Percentiles rank a stretch among this genome's conserved stretches.
Evolutionary conservation across 2,797 vertebrate species (phyloP).

Genomic region (Tympanoctomys barrerae): DNA sequence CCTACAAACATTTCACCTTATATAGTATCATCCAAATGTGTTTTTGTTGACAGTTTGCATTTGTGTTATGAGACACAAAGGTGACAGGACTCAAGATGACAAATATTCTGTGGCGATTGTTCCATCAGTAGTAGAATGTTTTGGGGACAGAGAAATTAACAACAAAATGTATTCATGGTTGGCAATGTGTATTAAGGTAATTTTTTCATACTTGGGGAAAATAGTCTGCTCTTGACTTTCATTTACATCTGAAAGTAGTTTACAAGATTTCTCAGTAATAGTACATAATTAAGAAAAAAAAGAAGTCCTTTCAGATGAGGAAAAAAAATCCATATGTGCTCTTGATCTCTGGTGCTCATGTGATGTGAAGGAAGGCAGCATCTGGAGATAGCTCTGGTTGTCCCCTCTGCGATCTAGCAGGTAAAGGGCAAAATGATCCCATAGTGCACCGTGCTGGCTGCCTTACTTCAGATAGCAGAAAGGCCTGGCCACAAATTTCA

Average conservation of each 20-base stretch:
- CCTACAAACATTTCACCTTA: neutral
- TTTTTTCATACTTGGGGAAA: neutral
- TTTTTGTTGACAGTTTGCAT: neutral
- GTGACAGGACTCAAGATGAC: neutral
- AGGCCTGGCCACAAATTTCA: neutral
- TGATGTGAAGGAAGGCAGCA: neutral
- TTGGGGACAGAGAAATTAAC: neutral
- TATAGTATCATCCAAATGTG: neutral
- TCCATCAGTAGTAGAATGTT: neutral
- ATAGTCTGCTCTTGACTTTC: neutral
- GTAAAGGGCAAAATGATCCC: neutral
- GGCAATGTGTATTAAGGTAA: neutral
- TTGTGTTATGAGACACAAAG: neutral
- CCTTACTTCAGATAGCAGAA: neutral
- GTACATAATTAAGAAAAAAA: slow-evolving; percentile 32
- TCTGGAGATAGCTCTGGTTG: neutral
- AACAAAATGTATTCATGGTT: neutral
- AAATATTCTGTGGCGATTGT: neutral
- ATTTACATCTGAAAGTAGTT: neutral
- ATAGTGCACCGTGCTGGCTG: neutral
- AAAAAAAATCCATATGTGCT: neutral
- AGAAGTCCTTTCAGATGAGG: neutral
- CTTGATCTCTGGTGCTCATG: neutral
- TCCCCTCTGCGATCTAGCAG: neutral
- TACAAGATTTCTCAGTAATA: slow-evolving; percentile 20